A percentile compares a stretch with the other conserved stretches of the same genome.
phyloP scores from a whole-genome alignment of 2,888 invertebrate species.

The Trachelus stipa region DNA sequence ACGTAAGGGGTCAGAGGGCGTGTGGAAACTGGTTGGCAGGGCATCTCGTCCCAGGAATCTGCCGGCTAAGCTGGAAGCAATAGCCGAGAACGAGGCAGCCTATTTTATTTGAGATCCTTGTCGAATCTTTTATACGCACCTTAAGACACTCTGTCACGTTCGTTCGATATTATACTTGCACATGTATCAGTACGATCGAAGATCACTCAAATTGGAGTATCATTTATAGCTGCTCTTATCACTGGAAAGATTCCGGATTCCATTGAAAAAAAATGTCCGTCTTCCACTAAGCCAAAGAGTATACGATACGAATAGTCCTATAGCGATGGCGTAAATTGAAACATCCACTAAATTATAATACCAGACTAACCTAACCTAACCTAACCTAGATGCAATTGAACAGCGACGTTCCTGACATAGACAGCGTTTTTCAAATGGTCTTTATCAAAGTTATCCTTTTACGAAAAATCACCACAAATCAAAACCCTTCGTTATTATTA shows the following conservation, averaged over 20 bases:
- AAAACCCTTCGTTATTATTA: not conserved
- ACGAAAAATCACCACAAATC: no score
- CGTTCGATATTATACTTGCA: not conserved
- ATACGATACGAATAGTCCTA: not conserved
- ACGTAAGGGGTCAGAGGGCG: constrained; percentile 60
- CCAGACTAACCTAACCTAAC: not conserved
- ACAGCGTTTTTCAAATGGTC: not conserved
- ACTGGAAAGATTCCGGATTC: not conserved
- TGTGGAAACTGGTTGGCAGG: constrained; percentile 41
- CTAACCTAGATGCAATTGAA: not conserved
- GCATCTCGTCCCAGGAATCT: constrained; percentile 50
- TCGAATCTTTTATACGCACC: not conserved
- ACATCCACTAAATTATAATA: not conserved
- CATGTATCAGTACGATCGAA: not conserved
- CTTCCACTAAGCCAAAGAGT: not conserved
- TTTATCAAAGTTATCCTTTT: not conserved
- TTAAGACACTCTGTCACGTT: not conserved
- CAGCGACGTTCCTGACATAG: not conserved
- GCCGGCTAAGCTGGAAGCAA: constrained; percentile 54
- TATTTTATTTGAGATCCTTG: constrained; percentile 50
- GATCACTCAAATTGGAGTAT: not conserved
- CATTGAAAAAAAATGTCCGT: not conserved
- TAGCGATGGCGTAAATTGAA: not conserved
- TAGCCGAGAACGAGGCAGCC: constrained; percentile 57
- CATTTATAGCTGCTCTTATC: not conserved